Evolutionary conservation across 2,797 vertebrate genomes (phyloP).

Genomic region (Melanotaenia nigrans): DNA sequence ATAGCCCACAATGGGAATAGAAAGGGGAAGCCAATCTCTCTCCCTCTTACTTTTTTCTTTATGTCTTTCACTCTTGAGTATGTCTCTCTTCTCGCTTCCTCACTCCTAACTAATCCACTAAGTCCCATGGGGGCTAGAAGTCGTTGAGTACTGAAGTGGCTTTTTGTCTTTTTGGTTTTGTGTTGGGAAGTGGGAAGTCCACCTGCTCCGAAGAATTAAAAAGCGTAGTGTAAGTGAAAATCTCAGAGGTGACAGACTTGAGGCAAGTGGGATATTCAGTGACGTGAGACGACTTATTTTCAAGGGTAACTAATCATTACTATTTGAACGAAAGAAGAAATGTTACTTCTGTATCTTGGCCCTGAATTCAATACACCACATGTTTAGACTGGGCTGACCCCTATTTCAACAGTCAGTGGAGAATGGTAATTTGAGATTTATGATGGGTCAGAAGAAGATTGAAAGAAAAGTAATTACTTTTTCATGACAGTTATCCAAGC

Average conservation of each 20-base stretch:
- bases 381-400: conserved; percentile 7
- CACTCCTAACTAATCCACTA: conserved; percentile 79
- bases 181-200: conserved; percentile 74
- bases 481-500: conserved; percentile 1
- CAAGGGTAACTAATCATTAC: conserved; percentile 33
- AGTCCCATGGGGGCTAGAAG: conserved; percentile 74
- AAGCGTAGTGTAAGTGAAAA: conserved; percentile 37
- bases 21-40: conserved; percentile 73
- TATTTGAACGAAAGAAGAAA: conserved; percentile 5
- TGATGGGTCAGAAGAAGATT: conserved; percentile 10
- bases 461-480: conserved; percentile 1
- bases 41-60: conserved; percentile 67
- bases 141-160: conserved; percentile 77
- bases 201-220: conserved; percentile 76
- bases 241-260: conserved; percentile 42
- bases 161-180: conserved; percentile 79
- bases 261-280: conserved; percentile 33
- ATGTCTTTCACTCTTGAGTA: conserved; percentile 74
- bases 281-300: conserved; percentile 31
- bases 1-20: conserved; percentile 79
- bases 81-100: conserved; percentile 71
- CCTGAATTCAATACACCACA: not conserved
- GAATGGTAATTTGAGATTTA: conserved; percentile 9
- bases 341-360: not conserved
- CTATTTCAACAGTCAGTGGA: conserved; percentile 2